Evolutionary conservation across 1,140 invertebrate species (phyloP), one percentile per base, ranked within the genome.

Genomic region (Drosophila elegans): DNA sequence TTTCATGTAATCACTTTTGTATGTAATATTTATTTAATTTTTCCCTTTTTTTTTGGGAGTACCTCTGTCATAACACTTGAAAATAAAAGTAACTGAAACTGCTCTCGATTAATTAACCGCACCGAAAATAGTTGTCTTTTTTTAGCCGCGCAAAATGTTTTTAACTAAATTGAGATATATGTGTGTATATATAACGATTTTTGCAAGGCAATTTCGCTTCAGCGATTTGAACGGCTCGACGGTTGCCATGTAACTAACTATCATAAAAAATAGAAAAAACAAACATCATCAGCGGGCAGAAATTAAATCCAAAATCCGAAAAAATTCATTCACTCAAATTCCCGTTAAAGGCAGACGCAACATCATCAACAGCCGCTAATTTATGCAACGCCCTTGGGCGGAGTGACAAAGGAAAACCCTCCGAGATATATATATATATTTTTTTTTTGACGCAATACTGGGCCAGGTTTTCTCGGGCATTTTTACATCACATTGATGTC

Each of bases 381-480:
- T 86, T 86, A 86, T 86, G 83, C 83, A 88, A 80, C 84, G 83
- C 83, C 83, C 83, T 86, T 86, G 83, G 84, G 74, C 45, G 67
- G 16, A 71, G 64, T 57, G 51, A 71, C 67, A 71, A 71, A 48
- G 42, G 36, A 41, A 56, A 67, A 36, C 67, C 64, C 67, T 71
- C 21, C 7, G 7, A 42, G 61, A 21, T 27, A 36, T 13, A n/a
- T n/a, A 44, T 44, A 44, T 27, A 25, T 46, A 13, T 63, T 42
- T 61, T 61, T 48, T 34, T 9, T 11, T 53, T 69, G 66, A 67
- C 49, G 67, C 52, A 71, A 71, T 42, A 48, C 45, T 49, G 59
- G 36, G 59, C 45, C 38, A 51, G 27, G 60, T 69, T 69, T 69
- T 54, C 62, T 67, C 48, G 66, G 62, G 66, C 63, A 69, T 39